Evolutionary conservation across 2,888 invertebrate species (phyloP).

Genomic region (Nymphalis urticae): DNA sequence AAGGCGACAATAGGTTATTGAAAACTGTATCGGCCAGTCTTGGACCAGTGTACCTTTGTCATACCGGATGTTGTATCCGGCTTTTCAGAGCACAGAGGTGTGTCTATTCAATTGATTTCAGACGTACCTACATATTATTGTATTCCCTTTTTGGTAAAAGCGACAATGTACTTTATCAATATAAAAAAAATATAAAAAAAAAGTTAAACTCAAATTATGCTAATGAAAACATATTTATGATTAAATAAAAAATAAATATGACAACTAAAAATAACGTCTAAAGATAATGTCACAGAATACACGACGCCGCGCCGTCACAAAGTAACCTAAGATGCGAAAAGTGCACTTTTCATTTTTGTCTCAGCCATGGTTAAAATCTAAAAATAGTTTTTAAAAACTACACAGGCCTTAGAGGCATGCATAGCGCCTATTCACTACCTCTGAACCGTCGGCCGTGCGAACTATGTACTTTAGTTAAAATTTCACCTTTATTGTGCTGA

Average conservation of each 20-base stretch:
- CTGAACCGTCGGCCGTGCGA: constrained; percentile 20
- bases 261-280: constrained; percentile 6
- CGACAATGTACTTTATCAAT: no score
- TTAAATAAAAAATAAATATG: background rate
- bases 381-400: constrained; percentile 34
- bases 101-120: constrained; percentile 7
- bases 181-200: background rate
- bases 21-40: constrained; percentile 17
- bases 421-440: constrained; percentile 38
- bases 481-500: constrained; percentile 31
- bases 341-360: constrained; percentile 33
- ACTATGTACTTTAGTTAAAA: constrained; percentile 25
- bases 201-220: background rate
- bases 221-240: background rate
- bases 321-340: constrained; percentile 29
- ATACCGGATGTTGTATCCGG: constrained; percentile 20
- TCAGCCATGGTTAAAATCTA: constrained; percentile 32
- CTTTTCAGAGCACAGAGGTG: constrained; percentile 18
- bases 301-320: constrained; percentile 9
- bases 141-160: background rate
- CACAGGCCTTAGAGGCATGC: constrained; percentile 29
- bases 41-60: constrained; percentile 21
- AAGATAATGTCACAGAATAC: constrained; percentile 23
- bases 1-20: constrained; percentile 25
- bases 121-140: background rate